phyloP scores from a whole-genome alignment of 1,140 invertebrate species.

The Eubasilissa regina region DNA sequence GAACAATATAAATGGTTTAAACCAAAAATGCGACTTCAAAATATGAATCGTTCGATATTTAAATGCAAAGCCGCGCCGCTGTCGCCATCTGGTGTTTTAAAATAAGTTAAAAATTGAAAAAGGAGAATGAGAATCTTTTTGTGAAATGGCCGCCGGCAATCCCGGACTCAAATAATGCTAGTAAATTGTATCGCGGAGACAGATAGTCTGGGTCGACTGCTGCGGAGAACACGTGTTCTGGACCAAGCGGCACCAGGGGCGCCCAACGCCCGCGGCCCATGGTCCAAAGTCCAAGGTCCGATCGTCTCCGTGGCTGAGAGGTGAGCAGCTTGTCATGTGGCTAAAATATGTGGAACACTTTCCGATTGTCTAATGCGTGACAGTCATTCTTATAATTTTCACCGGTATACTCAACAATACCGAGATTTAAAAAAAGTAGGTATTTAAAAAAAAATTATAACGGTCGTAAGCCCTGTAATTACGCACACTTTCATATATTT shows the following conservation, averaged over 20 bases:
- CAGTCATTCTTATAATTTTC: no score
- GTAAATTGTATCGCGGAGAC: slow-evolving; percentile 57
- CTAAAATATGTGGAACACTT: no score
- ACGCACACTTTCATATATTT: no score
- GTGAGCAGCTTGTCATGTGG: no score
- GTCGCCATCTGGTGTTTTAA: slow-evolving; percentile 40
- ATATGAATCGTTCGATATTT: slow-evolving; percentile 42
- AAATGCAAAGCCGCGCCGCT: slow-evolving; percentile 33
- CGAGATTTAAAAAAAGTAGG: no score
- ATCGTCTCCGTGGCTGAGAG: no score
- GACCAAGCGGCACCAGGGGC: slow-evolving; percentile 9
- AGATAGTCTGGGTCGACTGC: slow-evolving; percentile 52
- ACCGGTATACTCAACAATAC: no score
- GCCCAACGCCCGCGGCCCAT: background rate
- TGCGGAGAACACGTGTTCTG: slow-evolving; percentile 51
- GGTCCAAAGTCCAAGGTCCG: no score
- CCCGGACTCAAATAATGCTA: slow-evolving; percentile 39
- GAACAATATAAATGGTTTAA: slow-evolving; percentile 14
- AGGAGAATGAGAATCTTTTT: slow-evolving; percentile 12
- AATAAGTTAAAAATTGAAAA: slow-evolving; percentile 29
- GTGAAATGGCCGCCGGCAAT: slow-evolving; percentile 28
- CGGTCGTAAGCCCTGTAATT: no score
- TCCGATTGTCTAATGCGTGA: no score
- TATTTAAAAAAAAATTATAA: no score
- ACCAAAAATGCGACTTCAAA: slow-evolving; percentile 23